Conservation (phyloP, 1,140 invertebrate genomes). For the Brachionus manjavacas region DNA sequence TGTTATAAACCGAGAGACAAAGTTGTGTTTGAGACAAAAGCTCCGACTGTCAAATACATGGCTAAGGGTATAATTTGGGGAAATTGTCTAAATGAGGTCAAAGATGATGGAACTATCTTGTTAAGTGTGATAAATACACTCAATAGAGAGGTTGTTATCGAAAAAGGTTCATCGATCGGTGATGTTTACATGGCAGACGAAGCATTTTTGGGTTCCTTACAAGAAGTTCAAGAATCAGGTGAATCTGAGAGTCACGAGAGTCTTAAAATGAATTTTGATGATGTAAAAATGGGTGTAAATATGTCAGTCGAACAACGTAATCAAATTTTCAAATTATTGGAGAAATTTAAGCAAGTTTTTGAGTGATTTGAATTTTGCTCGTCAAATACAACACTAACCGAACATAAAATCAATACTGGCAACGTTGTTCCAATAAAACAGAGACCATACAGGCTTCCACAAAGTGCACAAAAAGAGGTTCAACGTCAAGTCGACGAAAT, state of each 20-base stretch:
- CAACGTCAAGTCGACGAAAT: background rate
- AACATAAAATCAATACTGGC: background rate
- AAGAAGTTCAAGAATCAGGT: background rate
- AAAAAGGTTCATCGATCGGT: background rate
- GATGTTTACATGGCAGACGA: background rate
- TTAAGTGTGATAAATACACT: too few species aligned
- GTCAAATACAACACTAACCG: background rate
- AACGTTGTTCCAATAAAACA: constrained; percentile 6
- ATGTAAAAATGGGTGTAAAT: background rate
- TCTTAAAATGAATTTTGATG: constrained; percentile 6
- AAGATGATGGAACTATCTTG: too few species aligned
- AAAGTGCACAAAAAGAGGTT: background rate
- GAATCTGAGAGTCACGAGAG: background rate
- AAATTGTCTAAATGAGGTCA: too few species aligned
- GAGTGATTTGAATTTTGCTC: background rate
- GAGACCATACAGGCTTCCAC: background rate
- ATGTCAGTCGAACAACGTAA: background rate
- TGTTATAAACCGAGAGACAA: too few species aligned
- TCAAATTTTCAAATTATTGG: background rate
- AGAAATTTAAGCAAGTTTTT: background rate
- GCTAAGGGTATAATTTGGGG: too few species aligned
- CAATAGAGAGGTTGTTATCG: too few species aligned
- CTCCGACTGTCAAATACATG: too few species aligned
- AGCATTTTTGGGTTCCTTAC: background rate
- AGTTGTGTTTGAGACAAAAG: too few species aligned